phyloP scores from a whole-genome alignment of 1,140 invertebrate genomes.

The Sinonovacula constricta region DNA sequence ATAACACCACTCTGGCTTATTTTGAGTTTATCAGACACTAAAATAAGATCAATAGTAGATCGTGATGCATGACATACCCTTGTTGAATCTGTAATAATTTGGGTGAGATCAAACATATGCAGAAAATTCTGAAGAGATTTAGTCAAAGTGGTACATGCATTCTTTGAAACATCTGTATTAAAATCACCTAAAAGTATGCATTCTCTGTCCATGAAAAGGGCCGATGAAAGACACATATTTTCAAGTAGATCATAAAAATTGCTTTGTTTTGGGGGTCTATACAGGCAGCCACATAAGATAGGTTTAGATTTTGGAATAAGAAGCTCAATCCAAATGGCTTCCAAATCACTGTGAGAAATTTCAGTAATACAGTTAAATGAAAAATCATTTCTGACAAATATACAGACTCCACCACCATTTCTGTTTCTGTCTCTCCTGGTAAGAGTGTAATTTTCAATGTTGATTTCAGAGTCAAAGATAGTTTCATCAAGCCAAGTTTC shows the following conservation, averaged over 20 bases:
- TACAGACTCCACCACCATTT: constrained; percentile 29
- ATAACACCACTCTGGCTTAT: neutral
- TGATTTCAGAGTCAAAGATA: constrained; percentile 11
- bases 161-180: neutral
- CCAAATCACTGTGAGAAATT: neutral
- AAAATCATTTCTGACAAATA: neutral
- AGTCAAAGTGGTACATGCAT: neutral
- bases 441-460: constrained; percentile 22
- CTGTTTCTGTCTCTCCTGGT: constrained; percentile 20
- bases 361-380: constrained; percentile 10
- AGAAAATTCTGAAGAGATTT: neutral
- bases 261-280: neutral
- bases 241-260: neutral
- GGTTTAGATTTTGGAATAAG: constrained; percentile 12
- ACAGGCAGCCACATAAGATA: neutral
- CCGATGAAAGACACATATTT: neutral
- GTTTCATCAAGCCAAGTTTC: constrained; percentile 37
- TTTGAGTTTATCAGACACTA: neutral
- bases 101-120: neutral
- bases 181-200: neutral
- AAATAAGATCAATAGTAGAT: neutral
- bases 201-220: neutral
- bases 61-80: neutral
- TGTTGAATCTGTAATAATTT: neutral
- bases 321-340: constrained; percentile 1